A percentile compares a stretch with the other conserved stretches of the same genome.
Conservation (phyloP, 2,797 vertebrate genomes). For the Xenopus petersii region DNA sequence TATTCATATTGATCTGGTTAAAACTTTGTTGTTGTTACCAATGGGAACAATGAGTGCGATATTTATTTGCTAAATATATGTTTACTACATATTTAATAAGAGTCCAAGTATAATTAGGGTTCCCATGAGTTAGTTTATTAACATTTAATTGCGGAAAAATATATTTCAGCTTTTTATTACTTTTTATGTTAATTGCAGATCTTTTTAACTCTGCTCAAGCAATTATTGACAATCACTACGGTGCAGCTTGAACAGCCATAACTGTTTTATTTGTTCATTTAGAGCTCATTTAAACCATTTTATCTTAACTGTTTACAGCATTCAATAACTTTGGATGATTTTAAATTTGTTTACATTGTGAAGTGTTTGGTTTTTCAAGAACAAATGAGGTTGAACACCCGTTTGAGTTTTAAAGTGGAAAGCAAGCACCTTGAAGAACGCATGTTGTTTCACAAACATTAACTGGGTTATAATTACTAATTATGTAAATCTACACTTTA, state of each 20-base stretch:
- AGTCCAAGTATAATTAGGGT: slow-evolving; percentile 32
- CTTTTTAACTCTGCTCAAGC: slow-evolving; percentile 33
- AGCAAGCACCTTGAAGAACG: slow-evolving; percentile 11
- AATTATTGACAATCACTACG: slow-evolving; percentile 53
- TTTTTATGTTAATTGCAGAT: slow-evolving; percentile 46
- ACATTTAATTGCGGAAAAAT: slow-evolving; percentile 29
- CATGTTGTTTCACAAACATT: neutral
- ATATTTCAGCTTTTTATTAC: slow-evolving; percentile 26
- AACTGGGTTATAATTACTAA: slow-evolving; percentile 9
- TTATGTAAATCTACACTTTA: neutral
- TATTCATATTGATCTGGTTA: no score
- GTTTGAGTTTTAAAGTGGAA: slow-evolving; percentile 28
- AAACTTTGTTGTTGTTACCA: neutral
- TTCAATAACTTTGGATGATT: slow-evolving; percentile 33
- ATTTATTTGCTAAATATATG: slow-evolving; percentile 10
- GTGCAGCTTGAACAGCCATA: slow-evolving; percentile 45
- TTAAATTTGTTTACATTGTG: neutral
- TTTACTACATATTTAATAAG: slow-evolving; percentile 40
- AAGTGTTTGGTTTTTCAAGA: slow-evolving; percentile 35
- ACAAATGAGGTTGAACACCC: neutral
- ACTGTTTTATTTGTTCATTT: slow-evolving; percentile 55
- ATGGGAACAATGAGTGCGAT: neutral
- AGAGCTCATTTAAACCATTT: slow-evolving; percentile 47
- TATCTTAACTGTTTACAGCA: slow-evolving; percentile 40
- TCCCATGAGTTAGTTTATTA: slow-evolving; percentile 39